These are phyloP conservation scores for Globicephala melas DNA, from an alignment of 2,113 vertebrate species.

Conservation along the genomic window DNA sequence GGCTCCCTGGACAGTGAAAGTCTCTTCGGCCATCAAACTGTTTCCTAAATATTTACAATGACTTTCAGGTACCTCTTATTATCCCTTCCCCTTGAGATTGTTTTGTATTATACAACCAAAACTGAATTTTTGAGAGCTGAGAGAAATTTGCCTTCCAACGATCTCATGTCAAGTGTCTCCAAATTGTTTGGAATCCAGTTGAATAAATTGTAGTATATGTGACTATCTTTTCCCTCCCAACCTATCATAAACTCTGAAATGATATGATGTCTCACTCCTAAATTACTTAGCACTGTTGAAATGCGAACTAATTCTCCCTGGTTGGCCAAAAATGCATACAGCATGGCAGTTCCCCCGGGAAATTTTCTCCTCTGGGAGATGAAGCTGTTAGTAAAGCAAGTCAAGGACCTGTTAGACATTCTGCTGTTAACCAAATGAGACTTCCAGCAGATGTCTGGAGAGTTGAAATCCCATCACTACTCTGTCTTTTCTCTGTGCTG, in stretches of 20 bases:
- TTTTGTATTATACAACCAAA: background rate
- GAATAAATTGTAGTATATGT: slow-evolving; percentile 21
- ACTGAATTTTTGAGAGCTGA: background rate
- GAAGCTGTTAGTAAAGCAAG: slow-evolving; percentile 62
- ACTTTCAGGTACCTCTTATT: background rate
- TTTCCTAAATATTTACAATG: background rate
- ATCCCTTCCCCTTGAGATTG: background rate
- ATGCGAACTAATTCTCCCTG: slow-evolving; percentile 49
- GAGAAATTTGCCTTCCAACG: slow-evolving; percentile 23
- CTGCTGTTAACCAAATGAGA: slow-evolving; percentile 61
- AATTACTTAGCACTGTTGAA: slow-evolving; percentile 36
- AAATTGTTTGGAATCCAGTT: slow-evolving; percentile 42
- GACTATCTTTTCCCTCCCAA: slow-evolving; percentile 18
- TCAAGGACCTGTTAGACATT: slow-evolving; percentile 58
- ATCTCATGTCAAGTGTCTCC: background rate
- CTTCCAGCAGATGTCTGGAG: slow-evolving; percentile 70
- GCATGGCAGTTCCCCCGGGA: slow-evolving; percentile 33
- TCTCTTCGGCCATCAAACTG: background rate
- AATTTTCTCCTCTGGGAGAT: slow-evolving; percentile 56
- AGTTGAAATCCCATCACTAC: slow-evolving; percentile 60
- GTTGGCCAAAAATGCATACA: slow-evolving; percentile 49
- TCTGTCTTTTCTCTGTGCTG: slow-evolving; percentile 57
- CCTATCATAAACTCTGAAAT: slow-evolving; percentile 35
- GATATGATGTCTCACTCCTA: slow-evolving; percentile 31
- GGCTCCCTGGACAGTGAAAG: background rate